These are phyloP conservation scores for Brevipalpus yothersi DNA, from an alignment of 1,140 invertebrate species.

Conservation along the genomic window DNA sequence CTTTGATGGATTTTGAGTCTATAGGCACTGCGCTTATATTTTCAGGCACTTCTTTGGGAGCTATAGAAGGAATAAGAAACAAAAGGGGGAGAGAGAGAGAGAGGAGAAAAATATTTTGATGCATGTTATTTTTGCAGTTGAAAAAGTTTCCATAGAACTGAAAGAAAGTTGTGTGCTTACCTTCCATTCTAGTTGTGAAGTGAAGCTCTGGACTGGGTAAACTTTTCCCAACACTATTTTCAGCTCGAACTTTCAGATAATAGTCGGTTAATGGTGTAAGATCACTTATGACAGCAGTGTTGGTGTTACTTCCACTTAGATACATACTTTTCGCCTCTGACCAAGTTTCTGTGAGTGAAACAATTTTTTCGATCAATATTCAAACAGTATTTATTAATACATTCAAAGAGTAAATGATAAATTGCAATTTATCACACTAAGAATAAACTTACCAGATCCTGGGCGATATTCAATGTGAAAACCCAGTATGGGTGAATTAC, in stretches of 20 bases:
- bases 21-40: slow-evolving; percentile 10
- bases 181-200: slow-evolving; percentile 79
- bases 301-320: not conserved
- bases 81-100: not conserved
- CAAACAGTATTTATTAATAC: too few relatives aligned
- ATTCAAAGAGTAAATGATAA: not conserved
- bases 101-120: not conserved
- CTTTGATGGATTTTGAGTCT: slow-evolving; percentile 11
- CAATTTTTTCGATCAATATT: not conserved
- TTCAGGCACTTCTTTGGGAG: slow-evolving; percentile 13
- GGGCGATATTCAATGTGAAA: slow-evolving; percentile 11
- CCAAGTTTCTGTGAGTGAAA: not conserved
- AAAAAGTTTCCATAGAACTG: not conserved
- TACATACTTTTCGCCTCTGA: not conserved
- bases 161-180: slow-evolving; percentile 15
- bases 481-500: slow-evolving; percentile 14
- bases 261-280: slow-evolving; percentile 71
- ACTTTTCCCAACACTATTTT: slow-evolving; percentile 75
- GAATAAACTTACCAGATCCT: not conserved
- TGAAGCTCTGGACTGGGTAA: slow-evolving; percentile 71
- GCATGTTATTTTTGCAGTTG: not conserved
- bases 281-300: slow-evolving; percentile 11
- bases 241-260: slow-evolving; percentile 67
- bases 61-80: slow-evolving; percentile 2
- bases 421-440: not conserved